phyloP scores from a whole-genome alignment of 1,140 invertebrate genomes.

The Orius laevigatus region DNA sequence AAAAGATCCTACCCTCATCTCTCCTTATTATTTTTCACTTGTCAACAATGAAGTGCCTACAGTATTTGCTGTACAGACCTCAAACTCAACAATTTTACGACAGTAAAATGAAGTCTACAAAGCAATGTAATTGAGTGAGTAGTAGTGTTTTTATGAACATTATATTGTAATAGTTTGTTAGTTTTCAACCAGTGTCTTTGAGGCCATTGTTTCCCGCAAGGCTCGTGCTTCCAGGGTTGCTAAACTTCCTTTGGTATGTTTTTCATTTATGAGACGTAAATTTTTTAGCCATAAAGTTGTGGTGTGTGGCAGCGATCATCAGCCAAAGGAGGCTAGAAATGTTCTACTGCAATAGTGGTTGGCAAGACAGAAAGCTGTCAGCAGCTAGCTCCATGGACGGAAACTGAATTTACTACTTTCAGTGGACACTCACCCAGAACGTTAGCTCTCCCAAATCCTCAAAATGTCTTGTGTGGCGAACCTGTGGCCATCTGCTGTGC shows the following conservation, averaged over 20 bases:
- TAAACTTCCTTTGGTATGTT: conserved; percentile 45
- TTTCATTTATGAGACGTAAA: background rate
- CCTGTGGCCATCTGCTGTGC: too few species aligned
- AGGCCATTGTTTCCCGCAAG: conserved; percentile 58
- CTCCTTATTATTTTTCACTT: conserved; percentile 36
- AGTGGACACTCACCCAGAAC: too few species aligned
- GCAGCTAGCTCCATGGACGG: too few species aligned
- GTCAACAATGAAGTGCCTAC: conserved; percentile 78
- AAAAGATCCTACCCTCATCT: background rate
- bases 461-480: too few species aligned
- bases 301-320: too few species aligned
- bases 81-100: conserved; percentile 62
- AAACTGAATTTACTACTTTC: too few species aligned
- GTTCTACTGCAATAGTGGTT: too few species aligned
- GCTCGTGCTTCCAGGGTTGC: conserved; percentile 61
- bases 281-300: too few species aligned
- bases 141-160: conserved; percentile 7
- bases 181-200: too few species aligned
- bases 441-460: too few species aligned
- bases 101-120: conserved; percentile 72
- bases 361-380: too few species aligned
- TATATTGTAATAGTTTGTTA: conserved; percentile 26
- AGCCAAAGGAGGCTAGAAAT: too few species aligned
- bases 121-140: conserved; percentile 53
- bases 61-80: conserved; percentile 60